A percentile compares a stretch with the other conserved stretches of the same genome.
Evolutionary conservation across 1,140 invertebrate species (phyloP).

Genomic region (Eumeta japonica): DNA sequence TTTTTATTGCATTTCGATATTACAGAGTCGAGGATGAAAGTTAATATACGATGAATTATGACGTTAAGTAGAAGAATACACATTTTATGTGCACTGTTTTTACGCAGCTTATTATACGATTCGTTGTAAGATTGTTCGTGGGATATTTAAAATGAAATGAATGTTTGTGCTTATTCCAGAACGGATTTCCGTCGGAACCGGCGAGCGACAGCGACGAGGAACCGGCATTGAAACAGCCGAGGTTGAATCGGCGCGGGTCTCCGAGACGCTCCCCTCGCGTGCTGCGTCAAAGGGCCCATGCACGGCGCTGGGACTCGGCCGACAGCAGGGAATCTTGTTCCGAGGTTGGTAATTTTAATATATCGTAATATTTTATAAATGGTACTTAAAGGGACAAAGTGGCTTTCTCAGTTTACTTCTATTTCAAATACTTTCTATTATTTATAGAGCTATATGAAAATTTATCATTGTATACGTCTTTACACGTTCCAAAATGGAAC

Average conservation of each 20-base stretch:
- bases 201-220: constrained; percentile 66
- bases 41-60: too few relatives aligned
- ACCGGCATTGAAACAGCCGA: constrained; percentile 67
- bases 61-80: too few relatives aligned
- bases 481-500: too few relatives aligned
- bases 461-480: too few relatives aligned
- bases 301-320: constrained; percentile 25
- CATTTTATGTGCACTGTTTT: too few relatives aligned
- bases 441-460: too few relatives aligned
- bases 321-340: constrained; percentile 47
- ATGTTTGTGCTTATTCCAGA: constrained; percentile 21
- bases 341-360: constrained; percentile 23
- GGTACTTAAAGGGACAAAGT: not conserved
- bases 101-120: too few relatives aligned
- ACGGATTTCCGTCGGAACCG: constrained; percentile 26
- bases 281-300: constrained; percentile 30
- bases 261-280: constrained; percentile 18
- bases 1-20: too few relatives aligned
- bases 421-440: not conserved
- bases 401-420: not conserved
- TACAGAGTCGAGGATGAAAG: too few relatives aligned
- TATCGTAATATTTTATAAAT: too few relatives aligned
- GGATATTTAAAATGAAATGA: too few relatives aligned
- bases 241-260: constrained; percentile 50
- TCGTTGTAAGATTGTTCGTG: too few relatives aligned